Conservation (phyloP, 2,113 vertebrate species). For the Platichthys stellatus region DNA sequence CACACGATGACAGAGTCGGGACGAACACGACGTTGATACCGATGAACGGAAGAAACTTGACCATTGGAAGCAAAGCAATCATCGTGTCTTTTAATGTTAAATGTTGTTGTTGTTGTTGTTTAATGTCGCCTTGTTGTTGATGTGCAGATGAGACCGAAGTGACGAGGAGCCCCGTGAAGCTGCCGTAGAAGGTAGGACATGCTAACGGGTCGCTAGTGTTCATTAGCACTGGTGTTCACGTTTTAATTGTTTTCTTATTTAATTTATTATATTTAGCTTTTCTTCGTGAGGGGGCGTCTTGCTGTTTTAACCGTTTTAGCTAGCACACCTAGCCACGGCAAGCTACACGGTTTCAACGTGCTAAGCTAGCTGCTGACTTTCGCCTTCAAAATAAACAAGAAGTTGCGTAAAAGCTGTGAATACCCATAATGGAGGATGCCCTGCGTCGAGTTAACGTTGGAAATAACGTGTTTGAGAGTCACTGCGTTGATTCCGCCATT, state of each 20-base stretch:
- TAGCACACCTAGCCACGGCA: neutral
- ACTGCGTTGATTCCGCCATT: accelerated
- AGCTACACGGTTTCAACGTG: constrained; percentile 3
- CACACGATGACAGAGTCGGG: constrained; percentile 22
- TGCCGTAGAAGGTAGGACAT: constrained; percentile 68
- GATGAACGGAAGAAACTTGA: neutral
- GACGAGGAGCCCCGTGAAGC: constrained; percentile 51
- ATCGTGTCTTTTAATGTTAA: neutral
- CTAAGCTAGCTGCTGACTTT: neutral
- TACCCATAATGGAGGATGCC: neutral
- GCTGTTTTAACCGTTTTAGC: neutral
- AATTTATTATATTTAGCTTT: neutral
- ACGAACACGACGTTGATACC: neutral
- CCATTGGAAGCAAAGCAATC: neutral
- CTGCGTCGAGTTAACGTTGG: neutral
- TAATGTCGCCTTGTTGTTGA: constrained; percentile 29
- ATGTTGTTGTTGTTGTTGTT: neutral
- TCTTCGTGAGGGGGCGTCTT: neutral
- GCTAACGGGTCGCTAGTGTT: neutral
- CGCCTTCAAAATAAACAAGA: constrained; percentile 55
- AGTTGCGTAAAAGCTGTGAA: no score
- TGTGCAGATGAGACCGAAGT: constrained; percentile 75
- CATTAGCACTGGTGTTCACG: accelerated
- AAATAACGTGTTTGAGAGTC: accelerated
- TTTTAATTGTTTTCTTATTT: accelerated